Evolutionary conservation across 2,888 invertebrate species (phyloP), one percentile per base, ranked within the genome.

Genomic region (Lycocerus yunnanus): DNA sequence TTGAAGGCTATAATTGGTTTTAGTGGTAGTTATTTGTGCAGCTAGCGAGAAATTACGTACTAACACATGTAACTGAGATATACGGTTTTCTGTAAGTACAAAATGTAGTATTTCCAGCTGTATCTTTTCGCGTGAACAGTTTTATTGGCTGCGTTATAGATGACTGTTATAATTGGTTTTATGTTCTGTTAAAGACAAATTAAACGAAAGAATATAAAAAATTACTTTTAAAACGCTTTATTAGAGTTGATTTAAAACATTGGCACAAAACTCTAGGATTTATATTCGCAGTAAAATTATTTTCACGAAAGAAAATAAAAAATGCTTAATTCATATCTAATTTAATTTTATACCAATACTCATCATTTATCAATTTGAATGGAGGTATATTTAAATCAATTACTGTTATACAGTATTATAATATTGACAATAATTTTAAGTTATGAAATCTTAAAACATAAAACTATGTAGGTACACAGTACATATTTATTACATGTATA

Each of bases 141-240:
- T 84, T 84, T 83, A 84, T 84, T 82, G 82, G 83, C 76, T 76
- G 74, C 78, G 82, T 83, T 84, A 84, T 83, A 81, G 83, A 84
- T 85, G 84, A 79, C 82, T 78, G 79, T 83, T 82, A 82, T 84
- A 84, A 84, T 84, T 84, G 83, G 81, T 81, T 83, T 82, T 81
- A 80, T 78, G 80, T 76, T 81, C 80, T 80, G 74, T 77, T 79
- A 78, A 77, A 78, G 78, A 80, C 75, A 71, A 75, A 75, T 75
- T 69, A 72, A 75, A 71, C 68, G 72, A 58, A 66, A 18, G 66
- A 69, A 72, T 69, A 69, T 63, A 69, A 69, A 75, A 69, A 68
- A 69, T 63, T 63, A 20, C 15, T 63, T 18, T 63, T 63, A 63
- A 72, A 75, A 68, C 43, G 43, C 43, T 43, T 43, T 43, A 43